Percentiles rank a stretch among this genome's conserved stretches.
Evolutionary conservation across 2,797 vertebrate genomes (phyloP).

Genomic region (Acipenser transmontanus): DNA sequence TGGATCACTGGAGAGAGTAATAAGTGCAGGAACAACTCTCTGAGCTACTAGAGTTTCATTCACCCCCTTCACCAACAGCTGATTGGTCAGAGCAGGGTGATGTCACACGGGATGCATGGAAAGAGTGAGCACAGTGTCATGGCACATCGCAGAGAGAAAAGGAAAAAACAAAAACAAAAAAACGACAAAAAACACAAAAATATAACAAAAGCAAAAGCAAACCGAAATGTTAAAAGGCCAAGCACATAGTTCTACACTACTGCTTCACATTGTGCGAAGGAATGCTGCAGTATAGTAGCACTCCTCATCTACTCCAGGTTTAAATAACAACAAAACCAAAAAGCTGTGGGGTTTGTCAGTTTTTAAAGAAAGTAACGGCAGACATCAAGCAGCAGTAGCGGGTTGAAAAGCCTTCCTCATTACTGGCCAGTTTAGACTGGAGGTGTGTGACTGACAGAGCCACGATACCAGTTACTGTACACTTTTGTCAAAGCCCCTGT

Average conservation of each 20-base stretch:
- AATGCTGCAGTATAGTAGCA: constrained; percentile 10
- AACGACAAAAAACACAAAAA: constrained; percentile 69
- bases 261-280: constrained; percentile 50
- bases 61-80: constrained; percentile 99
- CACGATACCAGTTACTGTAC: too few species aligned
- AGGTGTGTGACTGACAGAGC: too few species aligned
- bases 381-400: constrained; percentile 10
- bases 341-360: too few species aligned
- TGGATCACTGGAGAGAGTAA: constrained; percentile 99
- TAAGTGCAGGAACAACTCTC: constrained; percentile 99
- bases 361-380: too few species aligned
- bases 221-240: constrained; percentile 78
- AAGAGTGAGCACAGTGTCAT: constrained; percentile 82
- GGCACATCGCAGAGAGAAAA: constrained; percentile 65
- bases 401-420: not conserved
- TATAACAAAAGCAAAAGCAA: constrained; percentile 62
- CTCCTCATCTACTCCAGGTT: too few species aligned
- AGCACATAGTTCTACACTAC: constrained; percentile 63
- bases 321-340: too few species aligned
- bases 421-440: too few species aligned
- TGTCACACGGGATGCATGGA: constrained; percentile 85
- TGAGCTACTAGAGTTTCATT: constrained; percentile 99
- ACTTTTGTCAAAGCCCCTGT: too few species aligned
- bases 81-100: constrained; percentile 84
- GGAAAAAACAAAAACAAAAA: constrained; percentile 51